Evolutionary conservation across 2,113 vertebrate species (phyloP).

Genomic region (Oceanites oceanicus): DNA sequence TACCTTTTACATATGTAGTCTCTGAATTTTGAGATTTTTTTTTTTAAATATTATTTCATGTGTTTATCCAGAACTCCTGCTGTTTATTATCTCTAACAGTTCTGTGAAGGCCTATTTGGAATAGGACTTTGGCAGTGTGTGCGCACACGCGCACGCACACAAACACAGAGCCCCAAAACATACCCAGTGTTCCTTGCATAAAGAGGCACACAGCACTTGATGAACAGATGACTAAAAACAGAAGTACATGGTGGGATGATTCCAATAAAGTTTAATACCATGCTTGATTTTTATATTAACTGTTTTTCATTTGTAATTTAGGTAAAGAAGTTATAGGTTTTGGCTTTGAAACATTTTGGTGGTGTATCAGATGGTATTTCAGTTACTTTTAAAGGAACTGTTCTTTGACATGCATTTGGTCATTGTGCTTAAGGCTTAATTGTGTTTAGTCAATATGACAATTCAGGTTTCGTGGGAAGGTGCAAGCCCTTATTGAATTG

Average conservation of each 20-base stretch:
- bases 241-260: background rate
- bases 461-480: background rate
- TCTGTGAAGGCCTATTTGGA: background rate
- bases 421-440: background rate
- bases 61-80: background rate
- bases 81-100: background rate
- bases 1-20: background rate
- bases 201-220: background rate
- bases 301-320: background rate
- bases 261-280: background rate
- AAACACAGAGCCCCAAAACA: background rate
- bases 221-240: background rate
- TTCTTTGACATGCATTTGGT: background rate
- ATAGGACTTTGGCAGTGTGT: background rate
- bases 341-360: background rate
- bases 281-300: background rate
- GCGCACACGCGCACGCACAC: fast-evolving
- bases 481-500: background rate
- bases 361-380: background rate
- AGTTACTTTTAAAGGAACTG: background rate
- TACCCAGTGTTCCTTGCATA: background rate
- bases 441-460: background rate
- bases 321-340: background rate
- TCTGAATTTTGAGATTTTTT: background rate
- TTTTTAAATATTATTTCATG: background rate